Conservation (phyloP, 2,113 vertebrate species). For the Formicarius rufipectus region DNA sequence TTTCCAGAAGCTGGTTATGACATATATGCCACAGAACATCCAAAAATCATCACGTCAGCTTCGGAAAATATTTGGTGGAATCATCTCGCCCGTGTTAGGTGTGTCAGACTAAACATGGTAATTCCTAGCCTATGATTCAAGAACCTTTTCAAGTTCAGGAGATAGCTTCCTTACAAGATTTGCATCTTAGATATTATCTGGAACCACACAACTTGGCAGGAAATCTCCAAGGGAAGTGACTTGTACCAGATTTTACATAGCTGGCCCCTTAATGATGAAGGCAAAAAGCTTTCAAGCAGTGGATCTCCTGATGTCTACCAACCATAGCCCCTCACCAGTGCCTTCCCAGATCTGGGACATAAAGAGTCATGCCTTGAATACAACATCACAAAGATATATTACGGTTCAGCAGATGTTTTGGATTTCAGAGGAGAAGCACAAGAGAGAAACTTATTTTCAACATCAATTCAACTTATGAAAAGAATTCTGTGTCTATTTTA, state of each 20-base stretch:
- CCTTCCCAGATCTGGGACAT: neutral
- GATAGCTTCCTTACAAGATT: neutral
- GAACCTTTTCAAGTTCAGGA: neutral
- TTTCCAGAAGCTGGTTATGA: neutral
- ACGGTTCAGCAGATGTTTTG: neutral
- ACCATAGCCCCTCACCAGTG: neutral
- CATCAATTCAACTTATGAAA: neutral
- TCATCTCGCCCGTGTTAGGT: neutral
- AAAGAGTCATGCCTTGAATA: neutral
- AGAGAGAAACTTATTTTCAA: neutral
- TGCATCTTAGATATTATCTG: neutral
- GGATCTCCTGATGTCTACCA: neutral
- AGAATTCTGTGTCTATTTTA: neutral
- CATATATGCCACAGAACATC: neutral
- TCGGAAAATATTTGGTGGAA: neutral
- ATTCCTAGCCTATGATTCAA: neutral
- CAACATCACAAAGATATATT: accelerated
- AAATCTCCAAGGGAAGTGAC: neutral
- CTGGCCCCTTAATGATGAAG: neutral
- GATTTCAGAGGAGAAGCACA: neutral
- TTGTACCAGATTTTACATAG: neutral
- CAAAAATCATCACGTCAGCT: neutral
- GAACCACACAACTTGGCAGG: neutral
- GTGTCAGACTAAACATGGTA: accelerated
- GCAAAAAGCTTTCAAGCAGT: neutral